Evolutionary conservation across 2,113 vertebrate genomes (phyloP), one percentile per base, ranked within the genome.

Genomic region (Zosterops japonicus): DNA sequence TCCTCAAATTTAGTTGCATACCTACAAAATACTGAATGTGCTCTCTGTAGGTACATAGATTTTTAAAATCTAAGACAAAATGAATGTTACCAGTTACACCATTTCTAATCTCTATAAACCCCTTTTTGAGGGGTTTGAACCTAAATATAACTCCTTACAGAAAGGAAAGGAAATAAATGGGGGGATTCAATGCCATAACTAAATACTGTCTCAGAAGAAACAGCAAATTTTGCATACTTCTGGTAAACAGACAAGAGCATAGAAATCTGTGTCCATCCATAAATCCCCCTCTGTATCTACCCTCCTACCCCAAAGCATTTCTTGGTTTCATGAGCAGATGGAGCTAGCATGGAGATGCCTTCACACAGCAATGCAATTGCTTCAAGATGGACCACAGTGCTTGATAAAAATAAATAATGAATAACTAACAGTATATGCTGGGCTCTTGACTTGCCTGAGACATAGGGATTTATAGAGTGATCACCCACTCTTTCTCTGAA

Each of bases 351-450:
- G 82, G 88, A 91, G 92, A 94, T 96, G 80, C 77, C 78, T 94
- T 95, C 63, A 63, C 55, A 74, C 5, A 88, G 68, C 85, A 92
- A 81, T 52, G 46, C 79, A 97, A 97, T 97, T 96, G 95, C 81
- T 97, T 97, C 97, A 98, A 97, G 97, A 97, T 97, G 97, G 97
- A 97, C 97, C 97, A 98, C 97, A 97, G 94, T 88, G 87, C 87
- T 83, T 90, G 97, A 86, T 78, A 92, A 84, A 96, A 97, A 95
- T 90, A 94, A 93, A 88, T 83, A 95, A 82, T 57, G 72, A 84
- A 77, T 93, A 89, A 95, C 79, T 83, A 90, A 41, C 44, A 71
- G 22, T 63, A 31, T 90, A 22, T 2, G 12, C 75, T 85, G 39
- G 53, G 71, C n/a, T 90, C 21, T 75, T 46, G 31, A 90, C 65